Evolutionary conservation across 2,113 vertebrate genomes (phyloP).

Genomic region (Microcebus tavaratra): DNA sequence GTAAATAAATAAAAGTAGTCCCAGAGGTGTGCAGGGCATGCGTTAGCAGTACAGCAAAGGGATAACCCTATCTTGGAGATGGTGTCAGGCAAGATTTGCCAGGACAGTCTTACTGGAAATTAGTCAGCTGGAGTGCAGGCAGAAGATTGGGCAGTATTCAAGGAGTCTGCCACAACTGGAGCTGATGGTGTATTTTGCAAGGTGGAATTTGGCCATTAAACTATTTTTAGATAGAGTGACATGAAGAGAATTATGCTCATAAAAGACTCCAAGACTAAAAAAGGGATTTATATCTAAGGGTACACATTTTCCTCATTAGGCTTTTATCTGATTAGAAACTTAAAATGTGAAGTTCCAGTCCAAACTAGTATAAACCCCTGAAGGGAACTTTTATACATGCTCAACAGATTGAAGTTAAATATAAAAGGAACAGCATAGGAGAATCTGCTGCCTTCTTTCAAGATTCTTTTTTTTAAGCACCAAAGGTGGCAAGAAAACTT

Average conservation of each 20-base stretch:
- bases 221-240: neutral
- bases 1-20: neutral
- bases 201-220: neutral
- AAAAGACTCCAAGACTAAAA: neutral
- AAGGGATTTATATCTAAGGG: neutral
- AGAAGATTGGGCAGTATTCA: neutral
- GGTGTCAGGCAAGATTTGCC: neutral
- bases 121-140: neutral
- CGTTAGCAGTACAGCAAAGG: neutral
- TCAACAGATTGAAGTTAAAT: neutral
- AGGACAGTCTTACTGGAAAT: neutral
- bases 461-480: too few species aligned
- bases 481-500: too few species aligned
- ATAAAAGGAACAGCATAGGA: neutral
- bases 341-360: conserved; percentile 8
- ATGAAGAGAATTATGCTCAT: neutral
- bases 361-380: neutral
- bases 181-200: neutral
- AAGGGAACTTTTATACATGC: neutral
- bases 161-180: neutral
- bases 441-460: too few species aligned
- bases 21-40: neutral
- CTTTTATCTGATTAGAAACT: conserved; percentile 15
- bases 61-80: neutral
- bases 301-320: neutral